Percentiles rank a stretch among this genome's conserved stretches.
Conservation (phyloP, 2,888 invertebrate genomes). For the Diarsia brunnea region DNA sequence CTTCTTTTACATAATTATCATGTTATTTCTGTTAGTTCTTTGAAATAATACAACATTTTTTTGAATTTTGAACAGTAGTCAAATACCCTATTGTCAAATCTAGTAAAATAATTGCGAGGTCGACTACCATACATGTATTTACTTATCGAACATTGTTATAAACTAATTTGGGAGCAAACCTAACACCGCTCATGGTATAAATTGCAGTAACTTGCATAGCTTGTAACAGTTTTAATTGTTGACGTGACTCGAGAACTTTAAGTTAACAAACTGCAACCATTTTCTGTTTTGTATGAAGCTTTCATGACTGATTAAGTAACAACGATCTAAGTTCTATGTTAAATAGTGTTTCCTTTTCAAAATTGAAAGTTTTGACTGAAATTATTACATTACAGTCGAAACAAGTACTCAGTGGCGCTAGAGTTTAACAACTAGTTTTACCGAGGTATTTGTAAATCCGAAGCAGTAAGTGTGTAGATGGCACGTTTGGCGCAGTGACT, state of each 20-base stretch:
- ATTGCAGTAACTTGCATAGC: slow-evolving; percentile 23
- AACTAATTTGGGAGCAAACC: slow-evolving; percentile 46
- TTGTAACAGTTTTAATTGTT: slow-evolving; percentile 45
- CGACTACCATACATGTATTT: slow-evolving; percentile 33
- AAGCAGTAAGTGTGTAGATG: neutral
- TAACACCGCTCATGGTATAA: slow-evolving; percentile 25
- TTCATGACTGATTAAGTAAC: slow-evolving; percentile 3
- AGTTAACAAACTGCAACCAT: slow-evolving; percentile 21
- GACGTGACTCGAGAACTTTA: slow-evolving; percentile 30
- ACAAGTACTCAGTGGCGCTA: neutral
- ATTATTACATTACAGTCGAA: neutral
- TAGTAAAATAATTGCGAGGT: neutral
- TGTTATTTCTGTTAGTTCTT: too few relatives aligned
- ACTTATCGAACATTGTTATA: slow-evolving; percentile 40
- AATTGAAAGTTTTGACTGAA: neutral
- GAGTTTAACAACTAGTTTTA: neutral
- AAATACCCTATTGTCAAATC: neutral
- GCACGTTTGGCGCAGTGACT: too few relatives aligned
- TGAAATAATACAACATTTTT: too few relatives aligned
- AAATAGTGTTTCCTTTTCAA: neutral
- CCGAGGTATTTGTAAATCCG: neutral
- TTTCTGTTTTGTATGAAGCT: slow-evolving; percentile 24
- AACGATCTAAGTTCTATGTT: neutral
- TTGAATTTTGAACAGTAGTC: too few relatives aligned
- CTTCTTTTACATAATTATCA: too few relatives aligned